Conservation (phyloP, 2,888 invertebrate species). For the Sarcophaga rosellei region DNA sequence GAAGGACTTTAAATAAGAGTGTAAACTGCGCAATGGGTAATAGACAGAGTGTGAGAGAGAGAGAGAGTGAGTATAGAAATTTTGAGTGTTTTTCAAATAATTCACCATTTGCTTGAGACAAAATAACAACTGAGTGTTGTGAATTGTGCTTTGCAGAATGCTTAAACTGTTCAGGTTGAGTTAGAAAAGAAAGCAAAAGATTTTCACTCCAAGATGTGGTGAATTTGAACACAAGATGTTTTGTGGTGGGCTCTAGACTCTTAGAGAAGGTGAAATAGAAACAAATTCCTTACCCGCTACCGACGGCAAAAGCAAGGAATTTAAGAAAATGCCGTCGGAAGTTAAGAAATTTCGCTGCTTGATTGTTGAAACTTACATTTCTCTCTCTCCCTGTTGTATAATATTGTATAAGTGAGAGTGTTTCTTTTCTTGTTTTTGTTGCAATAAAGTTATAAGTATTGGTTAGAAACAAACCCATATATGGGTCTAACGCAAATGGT, state of each 20-base stretch:
- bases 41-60: not conserved
- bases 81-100: slow-evolving; percentile 29
- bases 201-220: slow-evolving; percentile 69
- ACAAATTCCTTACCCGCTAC: not conserved
- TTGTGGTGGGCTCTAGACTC: slow-evolving; percentile 30
- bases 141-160: not conserved
- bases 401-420: not conserved
- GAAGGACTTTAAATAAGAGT: slow-evolving; percentile 33
- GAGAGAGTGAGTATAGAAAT: slow-evolving; percentile 30
- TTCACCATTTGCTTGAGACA: slow-evolving; percentile 35
- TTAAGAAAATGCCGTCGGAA: slow-evolving; percentile 64
- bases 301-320: slow-evolving; percentile 36
- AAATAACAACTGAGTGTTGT: not conserved
- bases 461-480: slow-evolving; percentile 42
- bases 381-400: too few species aligned
- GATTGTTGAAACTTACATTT: not conserved
- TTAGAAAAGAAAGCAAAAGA: not conserved
- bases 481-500: slow-evolving; percentile 48
- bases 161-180: slow-evolving; percentile 28
- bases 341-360: not conserved
- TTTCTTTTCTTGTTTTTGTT: not conserved
- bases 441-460: not conserved
- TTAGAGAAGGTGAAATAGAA: not conserved
- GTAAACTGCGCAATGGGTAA: not conserved
- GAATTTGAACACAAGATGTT: slow-evolving; percentile 64